Base-by-base conservation (phyloP, 2,797 vertebrate species). In the Chelon auratus region DNA sequence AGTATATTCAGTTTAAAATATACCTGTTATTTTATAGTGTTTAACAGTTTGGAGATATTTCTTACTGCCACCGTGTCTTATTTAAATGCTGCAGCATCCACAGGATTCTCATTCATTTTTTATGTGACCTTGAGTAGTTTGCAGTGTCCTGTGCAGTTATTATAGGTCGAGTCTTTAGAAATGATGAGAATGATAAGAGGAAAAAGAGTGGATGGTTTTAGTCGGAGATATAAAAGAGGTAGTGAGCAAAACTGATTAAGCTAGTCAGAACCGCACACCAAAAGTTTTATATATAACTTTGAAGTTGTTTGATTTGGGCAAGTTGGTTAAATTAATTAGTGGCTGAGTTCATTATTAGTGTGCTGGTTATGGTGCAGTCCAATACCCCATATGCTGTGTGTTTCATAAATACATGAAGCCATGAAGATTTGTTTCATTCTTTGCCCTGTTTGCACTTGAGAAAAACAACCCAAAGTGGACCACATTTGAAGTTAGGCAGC, bases 41-140 rank as follows among this genome's bases (percentile, higher is more conserved):
- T 2, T 18, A 50, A 30, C n/a, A 50, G 17, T 17, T 65, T 9
- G 39, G 42, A 17, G 42, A 45, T n/a, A 8, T 2, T 17, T 48
- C 6, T 52, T 24, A 20, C 5, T 60, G 15, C 42, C 8, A 33
- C 17, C 45, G 5, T 33, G 26, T 60, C 43, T 15, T 26, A 45
- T 36, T 62, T 17, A 8, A 18, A 24, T 26, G 5, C 45, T 37
- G 48, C 47, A 55, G 17, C 58, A 68, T 68, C 30, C 15, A 33
- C 20, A 18, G 24, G 15, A 56, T 40, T 17, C 22, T 70, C 54
- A 63, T 79, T 57, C 1, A 67, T 75, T 71, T 80, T 87, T 78
- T 14, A 68, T 62, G 45, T 76, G 62, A 69, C 43, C 72, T 61
- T 53, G 39, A 58, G 10, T 45, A 60, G 60, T 62, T 78, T 55